A percentile compares a stretch with the other conserved stretches of the same genome.
phyloP scores from a whole-genome alignment of 2,797 vertebrate species.

The Argyrosomus regius region DNA sequence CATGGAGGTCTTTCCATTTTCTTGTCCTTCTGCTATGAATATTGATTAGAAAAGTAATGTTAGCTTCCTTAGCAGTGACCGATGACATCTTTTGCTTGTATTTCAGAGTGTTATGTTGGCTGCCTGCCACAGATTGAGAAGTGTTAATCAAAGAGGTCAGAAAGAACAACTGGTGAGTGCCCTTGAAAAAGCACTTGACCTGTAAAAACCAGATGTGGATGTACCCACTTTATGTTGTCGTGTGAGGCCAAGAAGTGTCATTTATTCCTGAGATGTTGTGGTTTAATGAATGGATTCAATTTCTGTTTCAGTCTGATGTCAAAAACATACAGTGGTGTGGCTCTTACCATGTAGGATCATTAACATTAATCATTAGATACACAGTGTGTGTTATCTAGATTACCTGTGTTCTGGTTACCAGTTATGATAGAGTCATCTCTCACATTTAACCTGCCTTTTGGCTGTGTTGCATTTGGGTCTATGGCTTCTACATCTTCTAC shows the following conservation, averaged over 20 bases:
- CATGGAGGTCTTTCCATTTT: conserved; percentile 27
- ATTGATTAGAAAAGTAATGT: not conserved
- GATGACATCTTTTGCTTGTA: not conserved
- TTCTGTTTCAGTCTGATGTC: conserved; percentile 16
- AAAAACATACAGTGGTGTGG: not conserved
- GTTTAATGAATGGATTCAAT: not conserved
- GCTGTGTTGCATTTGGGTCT: not conserved
- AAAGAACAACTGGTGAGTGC: conserved; percentile 2
- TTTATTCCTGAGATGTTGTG: not conserved
- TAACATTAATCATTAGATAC: not conserved
- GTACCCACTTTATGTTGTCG: not conserved
- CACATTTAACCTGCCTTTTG: not conserved
- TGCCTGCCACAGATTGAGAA: conserved; percentile 23
- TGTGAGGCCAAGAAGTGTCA: not conserved
- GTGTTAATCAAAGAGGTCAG: conserved; percentile 22
- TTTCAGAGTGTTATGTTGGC: conserved; percentile 22
- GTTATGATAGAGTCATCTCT: not conserved
- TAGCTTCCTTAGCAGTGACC: conserved; percentile 9
- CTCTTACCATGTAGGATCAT: not conserved
- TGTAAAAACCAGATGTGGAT: not conserved
- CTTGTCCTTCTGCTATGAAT: conserved; percentile 20
- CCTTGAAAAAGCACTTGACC: conserved; percentile 35
- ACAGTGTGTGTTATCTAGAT: not conserved
- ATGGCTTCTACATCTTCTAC: not conserved
- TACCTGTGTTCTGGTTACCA: not conserved